phyloP scores from a whole-genome alignment of 2,113 vertebrate genomes.

The Leptocoma aspasia region DNA sequence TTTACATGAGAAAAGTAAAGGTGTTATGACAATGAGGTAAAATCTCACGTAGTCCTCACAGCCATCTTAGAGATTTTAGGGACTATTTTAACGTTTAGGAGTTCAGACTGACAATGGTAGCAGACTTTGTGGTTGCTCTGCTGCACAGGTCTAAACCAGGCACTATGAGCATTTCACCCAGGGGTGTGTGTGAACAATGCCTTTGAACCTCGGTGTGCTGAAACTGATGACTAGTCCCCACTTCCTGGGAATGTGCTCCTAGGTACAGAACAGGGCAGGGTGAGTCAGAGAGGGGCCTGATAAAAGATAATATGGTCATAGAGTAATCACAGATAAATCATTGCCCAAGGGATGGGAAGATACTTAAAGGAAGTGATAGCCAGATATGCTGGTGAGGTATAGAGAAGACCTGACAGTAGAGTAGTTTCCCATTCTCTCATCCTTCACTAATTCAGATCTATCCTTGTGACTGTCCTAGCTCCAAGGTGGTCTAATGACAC shows the following conservation, averaged over 20 bases:
- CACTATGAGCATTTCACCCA: not conserved
- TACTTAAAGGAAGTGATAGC: not conserved
- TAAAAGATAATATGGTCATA: conserved; percentile 36
- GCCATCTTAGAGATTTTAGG: not conserved
- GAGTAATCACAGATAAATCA: conserved; percentile 11
- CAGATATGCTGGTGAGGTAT: not conserved
- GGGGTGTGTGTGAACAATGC: not conserved
- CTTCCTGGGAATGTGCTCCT: conserved; percentile 45
- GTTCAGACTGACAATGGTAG: not conserved
- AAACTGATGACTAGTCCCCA: not conserved
- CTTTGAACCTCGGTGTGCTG: not conserved
- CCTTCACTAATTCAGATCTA: not conserved
- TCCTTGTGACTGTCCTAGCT: not conserved
- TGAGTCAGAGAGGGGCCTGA: conserved; percentile 43
- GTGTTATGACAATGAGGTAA: not conserved
- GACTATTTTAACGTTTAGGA: not conserved
- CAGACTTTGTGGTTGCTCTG: not conserved
- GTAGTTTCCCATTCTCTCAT: conserved; percentile 15
- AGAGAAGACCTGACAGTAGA: not conserved
- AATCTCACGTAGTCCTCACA: not conserved
- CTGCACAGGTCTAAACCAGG: not conserved
- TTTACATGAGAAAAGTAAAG: not conserved
- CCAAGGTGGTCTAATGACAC: conserved; percentile 8
- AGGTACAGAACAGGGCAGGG: not conserved
- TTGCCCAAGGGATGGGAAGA: not conserved